Base-by-base conservation (phyloP, 2,797 vertebrate species). In the Clangula hyemalis region DNA sequence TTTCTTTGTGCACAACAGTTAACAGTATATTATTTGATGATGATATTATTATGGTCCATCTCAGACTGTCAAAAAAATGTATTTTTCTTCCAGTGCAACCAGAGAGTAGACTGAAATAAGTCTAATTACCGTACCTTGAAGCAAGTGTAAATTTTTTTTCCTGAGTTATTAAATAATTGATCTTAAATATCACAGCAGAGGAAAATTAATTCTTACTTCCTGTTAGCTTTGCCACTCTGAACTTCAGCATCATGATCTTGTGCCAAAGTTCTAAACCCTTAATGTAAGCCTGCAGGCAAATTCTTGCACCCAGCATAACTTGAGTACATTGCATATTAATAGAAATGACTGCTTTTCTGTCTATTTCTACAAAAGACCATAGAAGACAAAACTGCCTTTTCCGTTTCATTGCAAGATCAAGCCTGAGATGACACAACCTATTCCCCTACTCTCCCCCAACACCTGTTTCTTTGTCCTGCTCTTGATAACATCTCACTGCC, bases 151-250 rank as follows among this genome's bases (percentile, higher is more conserved):
- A 51, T 61, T 89, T 93, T 49, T 92, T 92, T 92, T 87, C 85
- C 65, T 1, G 6, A 60, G 81, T 80, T 89, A 85, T 32, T 95
- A 28, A 97, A 94, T 93, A 89, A 96, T 92, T 93, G 27, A 92
- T 95, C 62, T 78, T 77, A 89, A 89, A 75, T 72, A 81, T 39
- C 34, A 28, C 57, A 83, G 36, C 36, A 90, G 65, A 21, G 43
- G 22, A 36, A 83, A 87, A 69, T 36, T 53, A 71, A 51, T 82
- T 87, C 45, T 87, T 74, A 73, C 45, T 85, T 90, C 62, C 57
- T 90, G 89, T 71, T 65, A 54, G 71, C 94, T 87, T 84, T 92
- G 53, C 68, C 75, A 62, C 58, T 25, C 69, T 93, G 39, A 85
- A 74, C 57, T 85, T 89, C 65, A 89, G 45, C 58, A 68, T 72